phyloP scores from a whole-genome alignment of 2,888 invertebrate species.

The Hyalella azteca region DNA sequence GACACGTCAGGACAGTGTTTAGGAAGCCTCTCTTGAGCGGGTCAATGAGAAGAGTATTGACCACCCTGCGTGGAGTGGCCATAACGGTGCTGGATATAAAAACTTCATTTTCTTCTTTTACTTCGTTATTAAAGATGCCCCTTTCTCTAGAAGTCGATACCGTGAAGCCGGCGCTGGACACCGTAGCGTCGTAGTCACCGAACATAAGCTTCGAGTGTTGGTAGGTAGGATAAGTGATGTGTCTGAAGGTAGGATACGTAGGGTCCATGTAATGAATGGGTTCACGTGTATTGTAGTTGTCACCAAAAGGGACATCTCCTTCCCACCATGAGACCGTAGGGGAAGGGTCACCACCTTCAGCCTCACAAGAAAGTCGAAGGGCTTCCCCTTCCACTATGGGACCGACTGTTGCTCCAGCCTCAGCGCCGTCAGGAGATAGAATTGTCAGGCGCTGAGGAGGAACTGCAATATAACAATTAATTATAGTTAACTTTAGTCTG shows the following conservation, averaged over 20 bases:
- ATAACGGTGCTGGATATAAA: conserved; percentile 31
- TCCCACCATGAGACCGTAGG: conserved; percentile 56
- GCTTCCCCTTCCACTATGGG: conserved; percentile 48
- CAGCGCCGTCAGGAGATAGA: conserved; percentile 39
- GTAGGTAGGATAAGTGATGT: background rate
- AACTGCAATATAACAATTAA: conserved; percentile 40
- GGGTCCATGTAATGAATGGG: too few species aligned
- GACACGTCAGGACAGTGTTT: conserved; percentile 46
- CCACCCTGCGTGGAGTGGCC: conserved; percentile 35
- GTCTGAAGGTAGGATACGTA: background rate
- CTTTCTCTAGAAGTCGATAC: background rate
- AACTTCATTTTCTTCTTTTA: background rate
- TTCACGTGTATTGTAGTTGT: conserved; percentile 37
- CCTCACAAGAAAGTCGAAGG: conserved; percentile 43
- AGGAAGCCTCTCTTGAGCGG: conserved; percentile 41
- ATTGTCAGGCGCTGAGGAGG: conserved; percentile 44
- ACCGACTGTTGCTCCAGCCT: conserved; percentile 41
- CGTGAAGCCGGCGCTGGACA: background rate
- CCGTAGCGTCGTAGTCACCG: background rate
- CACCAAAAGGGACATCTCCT: conserved; percentile 39
- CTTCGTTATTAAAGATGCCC: too few species aligned
- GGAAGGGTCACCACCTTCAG: conserved; percentile 46
- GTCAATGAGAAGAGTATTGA: conserved; percentile 47
- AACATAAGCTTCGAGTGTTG: background rate
- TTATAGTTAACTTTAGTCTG: too few species aligned